Conservation (phyloP, 2,113 vertebrate species). For the Sterna hirundo region DNA sequence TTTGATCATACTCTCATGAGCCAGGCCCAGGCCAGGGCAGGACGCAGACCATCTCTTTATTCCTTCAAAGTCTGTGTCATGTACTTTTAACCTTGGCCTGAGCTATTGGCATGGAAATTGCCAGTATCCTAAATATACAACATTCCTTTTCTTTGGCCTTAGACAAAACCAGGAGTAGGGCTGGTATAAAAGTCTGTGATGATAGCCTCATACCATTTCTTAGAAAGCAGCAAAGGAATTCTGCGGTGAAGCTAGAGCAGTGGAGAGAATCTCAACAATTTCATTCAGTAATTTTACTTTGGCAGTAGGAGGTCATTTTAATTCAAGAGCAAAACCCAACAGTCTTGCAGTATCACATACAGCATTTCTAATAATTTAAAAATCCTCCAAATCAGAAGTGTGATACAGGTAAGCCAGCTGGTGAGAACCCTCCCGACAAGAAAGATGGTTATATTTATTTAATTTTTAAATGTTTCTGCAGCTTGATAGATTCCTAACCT, state of each 20-base stretch:
- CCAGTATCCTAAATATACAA: neutral
- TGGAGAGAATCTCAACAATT: neutral
- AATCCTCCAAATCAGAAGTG: constrained; percentile 56
- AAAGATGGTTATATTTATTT: constrained; percentile 57
- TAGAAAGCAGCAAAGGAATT: neutral
- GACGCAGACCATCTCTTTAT: neutral
- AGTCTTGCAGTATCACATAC: neutral
- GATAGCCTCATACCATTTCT: neutral
- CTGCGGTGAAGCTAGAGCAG: neutral
- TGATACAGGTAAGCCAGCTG: constrained; percentile 44
- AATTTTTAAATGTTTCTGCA: constrained; percentile 63
- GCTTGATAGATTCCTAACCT: constrained; percentile 74
- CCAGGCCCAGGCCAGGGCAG: neutral
- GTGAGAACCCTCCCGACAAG: constrained; percentile 65
- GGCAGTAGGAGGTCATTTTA: constrained; percentile 9
- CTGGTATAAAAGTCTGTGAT: neutral
- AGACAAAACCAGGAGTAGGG: neutral
- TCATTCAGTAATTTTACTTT: neutral
- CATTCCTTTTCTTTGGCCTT: neutral
- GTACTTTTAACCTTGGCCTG: neutral
- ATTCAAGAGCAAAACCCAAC: constrained; percentile 4
- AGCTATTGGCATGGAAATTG: neutral
- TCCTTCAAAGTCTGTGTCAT: neutral
- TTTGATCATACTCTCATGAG: neutral
- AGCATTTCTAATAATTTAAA: constrained; percentile 43